A percentile compares a stretch with the other conserved stretches of the same genome.
These are phyloP conservation scores for Ictalurus punctatus DNA, from an alignment of 2,113 vertebrate species.

Conservation along the genomic window DNA sequence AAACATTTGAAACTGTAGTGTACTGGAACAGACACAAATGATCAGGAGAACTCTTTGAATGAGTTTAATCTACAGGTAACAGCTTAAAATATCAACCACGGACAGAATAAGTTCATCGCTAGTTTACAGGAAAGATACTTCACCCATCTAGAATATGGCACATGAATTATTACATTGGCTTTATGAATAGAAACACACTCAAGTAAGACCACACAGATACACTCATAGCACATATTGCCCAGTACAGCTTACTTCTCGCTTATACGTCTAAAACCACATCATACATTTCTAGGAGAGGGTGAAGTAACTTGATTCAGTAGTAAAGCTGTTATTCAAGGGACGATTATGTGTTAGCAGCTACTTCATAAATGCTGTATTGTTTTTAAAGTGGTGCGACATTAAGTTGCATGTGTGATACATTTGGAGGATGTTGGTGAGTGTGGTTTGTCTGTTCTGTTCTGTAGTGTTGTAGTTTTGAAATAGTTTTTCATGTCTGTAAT, in stretches of 20 bases:
- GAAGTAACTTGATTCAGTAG: conserved; percentile 46
- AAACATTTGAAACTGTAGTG: conserved; percentile 32
- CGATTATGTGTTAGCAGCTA: conserved; percentile 64
- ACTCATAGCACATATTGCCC: conserved; percentile 39
- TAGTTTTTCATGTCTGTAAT: conserved; percentile 23
- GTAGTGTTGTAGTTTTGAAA: not conserved
- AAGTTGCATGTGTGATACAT: not conserved
- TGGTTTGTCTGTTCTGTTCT: not conserved
- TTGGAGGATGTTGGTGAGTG: conserved; percentile 16
- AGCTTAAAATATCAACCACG: conserved; percentile 48
- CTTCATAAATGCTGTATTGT: conserved; percentile 27
- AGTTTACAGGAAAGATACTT: conserved; percentile 62
- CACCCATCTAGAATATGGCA: conserved; percentile 69
- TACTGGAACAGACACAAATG: conserved; percentile 48
- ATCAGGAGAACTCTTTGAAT: conserved; percentile 17
- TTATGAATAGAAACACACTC: conserved; percentile 59
- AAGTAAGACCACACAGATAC: conserved; percentile 50
- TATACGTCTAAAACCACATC: conserved; percentile 46
- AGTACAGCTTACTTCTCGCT: conserved; percentile 39
- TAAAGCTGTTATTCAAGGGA: conserved; percentile 51
- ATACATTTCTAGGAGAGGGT: conserved; percentile 52
- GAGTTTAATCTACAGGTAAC: conserved; percentile 54
- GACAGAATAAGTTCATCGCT: conserved; percentile 63
- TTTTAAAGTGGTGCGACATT: not conserved
- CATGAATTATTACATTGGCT: conserved; percentile 61